Evolutionary conservation across 2,113 vertebrate genomes (phyloP), one percentile per base, ranked within the genome.

Genomic region (Loxodonta africana): DNA sequence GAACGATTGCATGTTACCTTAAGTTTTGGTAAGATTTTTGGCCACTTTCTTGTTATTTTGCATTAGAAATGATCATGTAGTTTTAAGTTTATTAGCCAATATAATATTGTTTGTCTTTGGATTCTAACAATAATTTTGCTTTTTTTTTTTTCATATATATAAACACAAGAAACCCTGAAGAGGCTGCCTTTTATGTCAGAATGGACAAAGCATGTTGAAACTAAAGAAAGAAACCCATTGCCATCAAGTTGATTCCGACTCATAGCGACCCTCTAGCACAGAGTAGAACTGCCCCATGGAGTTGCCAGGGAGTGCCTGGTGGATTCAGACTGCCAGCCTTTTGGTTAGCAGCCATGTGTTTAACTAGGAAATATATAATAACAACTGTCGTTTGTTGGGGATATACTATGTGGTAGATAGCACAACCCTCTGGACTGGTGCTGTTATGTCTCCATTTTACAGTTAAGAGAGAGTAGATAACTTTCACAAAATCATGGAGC

Each of bases 81-180:
- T 87, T 71, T 77, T 84, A 89, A 73, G 41, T 83, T 76, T 81
- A 81, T 6, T 81, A 63, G 15, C 18, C 15, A 74, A 1, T n/a
- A 67, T 63, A 76, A 41, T 80, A 86, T 4, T 90, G 2, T 90
- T 69, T 92, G 57, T 71, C 51, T 93, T 88, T 89, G 74, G 21
- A 5, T 14, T 91, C 90, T 62, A 74, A 62, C 7, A 82, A 57
- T 83, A 91, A 51, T 83, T n/a, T 25, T 48, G 63, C 57, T 57
- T 2, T 44, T 12, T 81, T 88, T 91, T 92, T 78, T 18, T 48
- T 73, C n/a, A 0, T 46, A 67, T 57, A 48, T 3, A 37, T 73
- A 73, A 73, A n/a, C 65, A 41, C 10, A 73, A 74, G 18, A 46
- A 69, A 37, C 77, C 1, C 4, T n/a, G 48, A 84, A 48, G 30